Conservation (phyloP, 2,113 vertebrate genomes). For the Columba janthina region DNA sequence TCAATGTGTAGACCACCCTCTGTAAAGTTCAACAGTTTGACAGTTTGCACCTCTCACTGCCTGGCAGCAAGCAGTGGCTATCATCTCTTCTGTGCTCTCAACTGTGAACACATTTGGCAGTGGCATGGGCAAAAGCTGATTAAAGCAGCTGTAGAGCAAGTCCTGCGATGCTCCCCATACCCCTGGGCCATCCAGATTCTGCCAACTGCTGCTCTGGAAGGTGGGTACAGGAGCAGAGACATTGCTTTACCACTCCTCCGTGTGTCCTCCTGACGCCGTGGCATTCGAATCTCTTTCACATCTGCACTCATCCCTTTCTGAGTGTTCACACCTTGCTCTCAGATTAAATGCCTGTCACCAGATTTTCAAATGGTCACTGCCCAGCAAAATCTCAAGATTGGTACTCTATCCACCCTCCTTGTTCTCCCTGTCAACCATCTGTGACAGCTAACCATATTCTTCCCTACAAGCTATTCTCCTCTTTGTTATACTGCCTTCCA, state of each 20-base stretch:
- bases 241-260: accelerated
- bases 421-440: not conserved
- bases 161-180: not conserved
- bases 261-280: not conserved
- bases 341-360: not conserved
- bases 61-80: not conserved
- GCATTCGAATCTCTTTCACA: not conserved
- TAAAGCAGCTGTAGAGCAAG: not conserved
- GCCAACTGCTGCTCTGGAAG: not conserved
- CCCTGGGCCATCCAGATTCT: not conserved
- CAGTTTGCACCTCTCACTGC: not conserved
- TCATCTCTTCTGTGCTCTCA: not conserved
- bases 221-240: not conserved
- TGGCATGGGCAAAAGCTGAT: not conserved
- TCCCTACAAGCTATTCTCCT: not conserved
- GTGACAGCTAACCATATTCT: not conserved
- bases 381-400: not conserved
- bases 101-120: conserved; percentile 15
- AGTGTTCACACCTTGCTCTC: not conserved
- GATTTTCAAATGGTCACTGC: not conserved
- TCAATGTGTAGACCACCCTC: not conserved
- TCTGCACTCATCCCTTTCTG: not conserved
- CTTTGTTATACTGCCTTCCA: not conserved
- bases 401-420: not conserved
- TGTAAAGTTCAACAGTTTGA: not conserved